These are phyloP conservation scores for Tachina lurida DNA, from an alignment of 2,888 invertebrate species.

Conservation along the genomic window DNA sequence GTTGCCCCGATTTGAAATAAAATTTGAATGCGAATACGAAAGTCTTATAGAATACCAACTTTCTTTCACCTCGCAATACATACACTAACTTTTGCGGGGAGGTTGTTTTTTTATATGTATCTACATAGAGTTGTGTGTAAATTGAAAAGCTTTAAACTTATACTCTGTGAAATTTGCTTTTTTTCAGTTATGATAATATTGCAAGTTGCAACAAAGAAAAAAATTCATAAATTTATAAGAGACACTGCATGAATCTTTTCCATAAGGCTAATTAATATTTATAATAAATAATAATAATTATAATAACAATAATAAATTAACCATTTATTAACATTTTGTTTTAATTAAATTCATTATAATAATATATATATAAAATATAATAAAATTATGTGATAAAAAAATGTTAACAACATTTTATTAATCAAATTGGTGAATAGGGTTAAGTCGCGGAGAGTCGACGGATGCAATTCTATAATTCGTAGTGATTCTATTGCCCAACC, in stretches of 20 bases:
- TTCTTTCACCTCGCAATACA: too few species aligned
- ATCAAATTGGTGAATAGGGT: neutral
- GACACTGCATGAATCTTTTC: conserved; percentile 7
- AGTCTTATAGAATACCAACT: too few species aligned
- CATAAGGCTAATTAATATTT: conserved; percentile 11
- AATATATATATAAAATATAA: conserved; percentile 13
- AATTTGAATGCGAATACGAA: too few species aligned
- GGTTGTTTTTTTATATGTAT: too few species aligned
- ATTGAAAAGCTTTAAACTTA: too few species aligned
- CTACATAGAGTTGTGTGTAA: too few species aligned
- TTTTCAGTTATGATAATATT: neutral
- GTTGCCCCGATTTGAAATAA: too few species aligned
- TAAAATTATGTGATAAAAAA: conserved; percentile 49
- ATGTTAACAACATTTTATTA: neutral
- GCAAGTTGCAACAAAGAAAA: neutral
- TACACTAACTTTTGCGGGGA: too few species aligned
- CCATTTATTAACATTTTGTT: conserved; percentile 7
- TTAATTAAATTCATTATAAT: conserved; percentile 1
- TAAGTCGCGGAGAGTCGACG: neutral
- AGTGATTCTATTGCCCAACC: too few species aligned
- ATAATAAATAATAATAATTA: neutral
- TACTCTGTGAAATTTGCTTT: too few species aligned
- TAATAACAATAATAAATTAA: conserved; percentile 1
- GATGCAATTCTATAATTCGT: neutral
- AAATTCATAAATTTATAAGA: neutral